Conservation (phyloP, 2,888 invertebrate species). For the Machimus rusticus region DNA sequence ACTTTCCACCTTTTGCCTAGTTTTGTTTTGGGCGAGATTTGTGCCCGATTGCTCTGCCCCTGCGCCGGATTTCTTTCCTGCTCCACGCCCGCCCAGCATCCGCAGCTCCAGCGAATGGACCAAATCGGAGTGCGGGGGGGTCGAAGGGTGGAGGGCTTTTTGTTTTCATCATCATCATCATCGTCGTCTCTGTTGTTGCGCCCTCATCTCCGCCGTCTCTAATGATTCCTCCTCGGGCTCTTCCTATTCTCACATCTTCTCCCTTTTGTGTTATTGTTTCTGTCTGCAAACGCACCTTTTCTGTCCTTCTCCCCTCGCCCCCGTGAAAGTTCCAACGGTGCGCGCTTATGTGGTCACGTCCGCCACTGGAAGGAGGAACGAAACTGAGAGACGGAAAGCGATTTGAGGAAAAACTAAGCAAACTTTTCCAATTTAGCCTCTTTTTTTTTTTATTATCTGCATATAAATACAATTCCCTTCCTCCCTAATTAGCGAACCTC, state of each 20-base stretch:
- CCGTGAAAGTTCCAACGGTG: not conserved
- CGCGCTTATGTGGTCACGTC: slow-evolving; percentile 35
- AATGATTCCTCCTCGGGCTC: not conserved
- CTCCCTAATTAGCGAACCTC: not conserved
- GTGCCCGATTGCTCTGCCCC: not conserved
- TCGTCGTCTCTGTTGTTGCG: not conserved
- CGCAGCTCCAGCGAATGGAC: not conserved
- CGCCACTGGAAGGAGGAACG: slow-evolving; percentile 13
- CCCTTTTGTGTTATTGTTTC: not conserved
- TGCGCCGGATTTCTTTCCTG: not conserved
- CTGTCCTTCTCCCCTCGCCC: not conserved
- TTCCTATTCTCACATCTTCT: slow-evolving; percentile 7
- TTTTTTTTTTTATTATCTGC: not conserved
- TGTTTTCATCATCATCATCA: not conserved
- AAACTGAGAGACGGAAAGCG: not conserved
- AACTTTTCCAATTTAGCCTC: not conserved
- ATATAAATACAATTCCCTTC: not conserved
- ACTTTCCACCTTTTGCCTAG: slow-evolving; percentile 12
- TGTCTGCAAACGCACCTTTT: not conserved
- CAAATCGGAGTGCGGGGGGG: not conserved
- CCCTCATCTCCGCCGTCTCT: not conserved
- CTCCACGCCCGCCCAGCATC: not conserved
- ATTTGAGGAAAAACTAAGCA: not conserved
- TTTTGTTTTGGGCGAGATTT: slow-evolving; percentile 15
- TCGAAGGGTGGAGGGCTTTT: not conserved